phyloP scores from a whole-genome alignment of 1,140 invertebrate genomes.

The Scaptomyza graminum region DNA sequence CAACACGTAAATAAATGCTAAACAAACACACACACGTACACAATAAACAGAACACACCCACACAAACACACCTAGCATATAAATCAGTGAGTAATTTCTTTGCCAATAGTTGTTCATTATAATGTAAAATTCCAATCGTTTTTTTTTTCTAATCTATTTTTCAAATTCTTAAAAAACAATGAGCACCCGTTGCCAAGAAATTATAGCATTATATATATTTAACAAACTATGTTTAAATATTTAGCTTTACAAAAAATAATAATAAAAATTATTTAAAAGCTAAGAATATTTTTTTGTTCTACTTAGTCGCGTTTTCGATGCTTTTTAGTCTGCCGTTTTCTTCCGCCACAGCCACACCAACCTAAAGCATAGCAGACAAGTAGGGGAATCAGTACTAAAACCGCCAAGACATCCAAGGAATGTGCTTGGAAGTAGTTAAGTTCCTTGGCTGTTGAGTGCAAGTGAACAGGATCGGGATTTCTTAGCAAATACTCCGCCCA shows the following conservation, averaged over 20 bases:
- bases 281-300: neutral
- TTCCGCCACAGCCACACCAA: neutral
- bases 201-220: constrained; percentile 37
- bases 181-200: constrained; percentile 79
- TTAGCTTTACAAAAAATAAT: constrained; percentile 36
- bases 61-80: constrained; percentile 26
- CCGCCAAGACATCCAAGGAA: constrained; percentile 34
- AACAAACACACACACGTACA: constrained; percentile 24
- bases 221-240: constrained; percentile 37
- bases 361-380: neutral
- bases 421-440: constrained; percentile 37
- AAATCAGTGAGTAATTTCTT: constrained; percentile 60
- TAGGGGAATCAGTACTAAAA: constrained; percentile 3
- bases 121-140: constrained; percentile 1
- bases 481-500: constrained; percentile 41
- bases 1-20: constrained; percentile 59
- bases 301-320: constrained; percentile 11
- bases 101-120: constrained; percentile 81
- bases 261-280: constrained; percentile 27
- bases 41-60: constrained; percentile 28
- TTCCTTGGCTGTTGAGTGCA: constrained; percentile 30
- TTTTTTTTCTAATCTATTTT: neutral
- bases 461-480: constrained; percentile 31
- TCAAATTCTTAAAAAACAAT: constrained; percentile 43
- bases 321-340: neutral